Percentiles rank a stretch among this genome's conserved stretches.
These are phyloP conservation scores for Glaucomys volans DNA, from an alignment of 2,113 vertebrate genomes.

Conservation along the genomic window DNA sequence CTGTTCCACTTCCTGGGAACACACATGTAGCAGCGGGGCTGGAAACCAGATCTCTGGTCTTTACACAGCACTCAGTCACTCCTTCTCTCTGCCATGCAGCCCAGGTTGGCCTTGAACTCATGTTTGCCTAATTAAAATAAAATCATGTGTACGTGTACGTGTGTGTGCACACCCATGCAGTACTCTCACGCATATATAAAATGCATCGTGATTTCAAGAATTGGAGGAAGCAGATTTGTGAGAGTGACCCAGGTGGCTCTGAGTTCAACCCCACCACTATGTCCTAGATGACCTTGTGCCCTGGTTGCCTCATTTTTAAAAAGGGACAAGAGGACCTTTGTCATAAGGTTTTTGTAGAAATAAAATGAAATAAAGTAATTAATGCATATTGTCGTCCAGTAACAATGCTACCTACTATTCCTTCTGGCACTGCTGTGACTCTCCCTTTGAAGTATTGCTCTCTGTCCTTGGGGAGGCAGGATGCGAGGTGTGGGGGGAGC, in stretches of 20 bases:
- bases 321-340: not conserved
- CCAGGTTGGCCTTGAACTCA: not conserved
- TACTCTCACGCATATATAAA: not conserved
- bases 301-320: not conserved
- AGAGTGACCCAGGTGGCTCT: not conserved
- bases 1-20: fast-evolving
- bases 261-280: not conserved
- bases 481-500: fast-evolving
- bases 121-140: not conserved
- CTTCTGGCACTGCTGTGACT: not conserved
- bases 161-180: not conserved
- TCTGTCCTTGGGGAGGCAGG: not conserved
- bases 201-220: not conserved
- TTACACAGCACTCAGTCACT: fast-evolving
- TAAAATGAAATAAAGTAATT: not conserved
- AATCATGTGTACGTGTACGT: not conserved
- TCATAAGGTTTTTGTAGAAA: not conserved
- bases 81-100: not conserved
- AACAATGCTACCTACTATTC: fast-evolving
- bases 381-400: not conserved
- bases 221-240: not conserved
- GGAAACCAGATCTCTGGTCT: not conserved
- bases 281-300: not conserved
- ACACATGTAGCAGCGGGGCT: fast-evolving
- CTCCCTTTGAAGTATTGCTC: fast-evolving